Conservation (phyloP, 2,797 vertebrate genomes). For the Catharus ustulatus region DNA sequence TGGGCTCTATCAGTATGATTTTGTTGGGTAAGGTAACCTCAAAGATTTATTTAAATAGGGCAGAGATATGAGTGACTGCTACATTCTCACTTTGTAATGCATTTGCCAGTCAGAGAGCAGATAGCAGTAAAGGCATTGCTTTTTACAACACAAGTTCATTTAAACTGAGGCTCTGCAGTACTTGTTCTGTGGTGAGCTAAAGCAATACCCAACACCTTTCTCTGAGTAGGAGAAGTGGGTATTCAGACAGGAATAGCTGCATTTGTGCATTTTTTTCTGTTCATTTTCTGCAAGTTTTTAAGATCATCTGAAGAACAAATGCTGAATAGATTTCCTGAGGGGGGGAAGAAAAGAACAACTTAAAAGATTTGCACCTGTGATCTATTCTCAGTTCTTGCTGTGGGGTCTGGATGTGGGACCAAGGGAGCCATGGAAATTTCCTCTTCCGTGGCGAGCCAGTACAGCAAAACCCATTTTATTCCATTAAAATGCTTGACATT, state of each 20-base stretch:
- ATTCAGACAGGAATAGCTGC: neutral
- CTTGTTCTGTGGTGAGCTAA: neutral
- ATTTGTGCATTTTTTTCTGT: neutral
- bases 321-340: neutral
- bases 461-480: neutral
- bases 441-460: neutral
- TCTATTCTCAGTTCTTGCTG: neutral
- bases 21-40: conserved; percentile 43
- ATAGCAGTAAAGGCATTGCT: neutral
- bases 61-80: conserved; percentile 17
- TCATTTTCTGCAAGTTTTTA: neutral
- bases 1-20: neutral
- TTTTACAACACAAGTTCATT: neutral
- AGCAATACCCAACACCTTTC: neutral
- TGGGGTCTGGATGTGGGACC: neutral
- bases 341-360: neutral
- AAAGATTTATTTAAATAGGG: conserved; percentile 55
- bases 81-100: neutral
- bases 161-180: neutral
- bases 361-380: neutral
- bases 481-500: neutral
- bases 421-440: conserved; percentile 26
- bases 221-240: neutral
- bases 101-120: neutral
- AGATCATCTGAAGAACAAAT: neutral